Conservation (phyloP, 2,113 vertebrate genomes). For the Proterorhinus semilunaris region DNA sequence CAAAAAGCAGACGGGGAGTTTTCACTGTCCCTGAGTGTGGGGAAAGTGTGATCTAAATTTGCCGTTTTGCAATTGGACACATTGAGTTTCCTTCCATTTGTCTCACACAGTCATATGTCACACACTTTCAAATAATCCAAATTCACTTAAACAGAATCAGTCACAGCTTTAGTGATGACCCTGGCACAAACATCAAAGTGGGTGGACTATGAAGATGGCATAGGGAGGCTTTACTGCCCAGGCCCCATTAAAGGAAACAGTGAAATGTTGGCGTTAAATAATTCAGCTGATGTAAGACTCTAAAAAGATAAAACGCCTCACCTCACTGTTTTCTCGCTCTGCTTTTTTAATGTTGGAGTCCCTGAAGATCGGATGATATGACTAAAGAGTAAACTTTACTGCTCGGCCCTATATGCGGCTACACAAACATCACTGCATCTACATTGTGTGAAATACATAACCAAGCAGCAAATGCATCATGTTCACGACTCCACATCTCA, state of each 20-base stretch:
- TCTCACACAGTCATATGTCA: too few relatives aligned
- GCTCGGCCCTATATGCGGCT: slow-evolving; percentile 10
- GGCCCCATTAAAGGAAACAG: slow-evolving; percentile 47
- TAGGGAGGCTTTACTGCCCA: slow-evolving; percentile 5
- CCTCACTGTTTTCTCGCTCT: slow-evolving; percentile 16
- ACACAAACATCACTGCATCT: not conserved
- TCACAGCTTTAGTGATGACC: not conserved
- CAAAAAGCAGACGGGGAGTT: too few relatives aligned
- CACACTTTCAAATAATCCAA: too few relatives aligned
- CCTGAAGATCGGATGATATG: slow-evolving; percentile 2
- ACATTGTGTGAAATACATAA: not conserved
- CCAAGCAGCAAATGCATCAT: not conserved
- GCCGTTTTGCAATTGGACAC: too few relatives aligned
- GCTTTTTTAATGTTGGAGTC: slow-evolving; percentile 38
- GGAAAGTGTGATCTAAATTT: too few relatives aligned
- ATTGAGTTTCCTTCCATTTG: too few relatives aligned
- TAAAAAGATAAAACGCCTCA: not conserved
- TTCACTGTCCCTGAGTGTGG: too few relatives aligned
- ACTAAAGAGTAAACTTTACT: not conserved
- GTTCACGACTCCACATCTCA: not conserved
- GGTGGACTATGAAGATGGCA: slow-evolving; percentile 18
- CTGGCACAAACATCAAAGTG: slow-evolving; percentile 17
- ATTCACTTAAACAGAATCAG: not conserved
- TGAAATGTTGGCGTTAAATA: slow-evolving; percentile 41
- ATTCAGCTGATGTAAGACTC: slow-evolving; percentile 53